Evolutionary conservation across 2,113 vertebrate genomes (phyloP), one percentile per base, ranked within the genome.

Genomic region (Pseudorhombus dupliciocellatus): DNA sequence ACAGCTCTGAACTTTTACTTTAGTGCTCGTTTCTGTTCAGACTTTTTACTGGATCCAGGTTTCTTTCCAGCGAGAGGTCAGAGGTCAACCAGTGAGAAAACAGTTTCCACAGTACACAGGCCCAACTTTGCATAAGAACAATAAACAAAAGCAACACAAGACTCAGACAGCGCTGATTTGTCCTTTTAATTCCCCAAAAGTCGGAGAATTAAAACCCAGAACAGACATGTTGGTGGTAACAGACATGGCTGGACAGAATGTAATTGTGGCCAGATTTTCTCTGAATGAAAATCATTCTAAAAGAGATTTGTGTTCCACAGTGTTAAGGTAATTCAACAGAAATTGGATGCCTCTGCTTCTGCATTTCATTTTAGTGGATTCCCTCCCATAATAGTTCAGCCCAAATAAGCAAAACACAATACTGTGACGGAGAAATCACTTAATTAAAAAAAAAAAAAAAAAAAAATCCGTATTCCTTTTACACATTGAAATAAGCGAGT

Each of bases 81-180:
- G 61, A 81, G 72, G 70, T 84, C 75, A 88, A 79, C 81, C 46
- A 80, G 63, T 63, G 72, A 80, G 71, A 75, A 66, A 75, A 66
- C 40, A 46, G 63, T 76, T 48, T 87, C 88, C 89, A 92, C 82
- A 90, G 89, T 90, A 85, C 90, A 72, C 73, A 78, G 85, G 81
- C 73, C 77, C 26, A 14, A 68, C 80, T 56, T 84, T 80, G 81
- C 83, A 87, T 82, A 83, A 89, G 55, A 31, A 64, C 46, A 66
- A 62, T 34, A 57, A 25, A 67, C 2, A 0, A 46, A 71, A 26
- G 63, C 63, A 72, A 78, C 53, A 70, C 28, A 28, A 68, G 1
- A 73, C 20, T 48, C 22, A 64, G 53, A 73, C 18, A 12, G 22
- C 8, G 57, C 24, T 26, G 15, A 57, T 62, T 51, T 42, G 54